Evolutionary conservation across 1,140 invertebrate species (phyloP).

Genomic region (Euwallacea similis): DNA sequence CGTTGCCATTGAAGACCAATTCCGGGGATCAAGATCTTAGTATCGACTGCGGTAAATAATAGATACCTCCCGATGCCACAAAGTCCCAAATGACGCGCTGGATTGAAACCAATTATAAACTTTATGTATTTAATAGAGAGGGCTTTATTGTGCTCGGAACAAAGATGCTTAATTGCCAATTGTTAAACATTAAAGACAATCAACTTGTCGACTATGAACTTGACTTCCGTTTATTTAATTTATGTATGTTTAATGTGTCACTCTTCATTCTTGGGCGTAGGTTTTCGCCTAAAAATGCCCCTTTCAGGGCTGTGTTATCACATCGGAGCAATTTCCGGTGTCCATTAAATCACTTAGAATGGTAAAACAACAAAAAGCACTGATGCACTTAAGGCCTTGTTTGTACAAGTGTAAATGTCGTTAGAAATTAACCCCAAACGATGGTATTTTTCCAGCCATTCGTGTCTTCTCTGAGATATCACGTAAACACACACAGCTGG

Average conservation of each 20-base stretch:
- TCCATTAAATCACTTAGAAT: constrained; percentile 26
- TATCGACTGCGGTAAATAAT: constrained; percentile 14
- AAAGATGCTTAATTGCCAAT: constrained; percentile 35
- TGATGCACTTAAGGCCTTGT: constrained; percentile 33
- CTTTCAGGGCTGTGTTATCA: no score
- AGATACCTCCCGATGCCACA: constrained; percentile 10
- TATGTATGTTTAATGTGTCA: constrained; percentile 17
- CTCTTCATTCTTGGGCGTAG: neutral
- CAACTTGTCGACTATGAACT: constrained; percentile 34
- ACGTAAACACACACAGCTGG: constrained; percentile 32
- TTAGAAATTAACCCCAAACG: constrained; percentile 33
- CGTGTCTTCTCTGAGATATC: constrained; percentile 20
- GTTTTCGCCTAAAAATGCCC: no score
- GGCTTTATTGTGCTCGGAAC: constrained; percentile 30
- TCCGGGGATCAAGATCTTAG: constrained; percentile 1
- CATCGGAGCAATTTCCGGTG: neutral
- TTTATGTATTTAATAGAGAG: constrained; percentile 33
- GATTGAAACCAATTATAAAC: constrained; percentile 38
- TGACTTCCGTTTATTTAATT: constrained; percentile 37
- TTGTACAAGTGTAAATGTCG: constrained; percentile 39
- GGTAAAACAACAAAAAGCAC: constrained; percentile 35
- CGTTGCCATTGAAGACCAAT: neutral
- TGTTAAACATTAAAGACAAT: constrained; percentile 38
- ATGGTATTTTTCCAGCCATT: constrained; percentile 31
- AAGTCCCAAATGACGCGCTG: constrained; percentile 23